Evolutionary conservation across 2,113 vertebrate species (phyloP).

Genomic region (Elaphurus davidianus): DNA sequence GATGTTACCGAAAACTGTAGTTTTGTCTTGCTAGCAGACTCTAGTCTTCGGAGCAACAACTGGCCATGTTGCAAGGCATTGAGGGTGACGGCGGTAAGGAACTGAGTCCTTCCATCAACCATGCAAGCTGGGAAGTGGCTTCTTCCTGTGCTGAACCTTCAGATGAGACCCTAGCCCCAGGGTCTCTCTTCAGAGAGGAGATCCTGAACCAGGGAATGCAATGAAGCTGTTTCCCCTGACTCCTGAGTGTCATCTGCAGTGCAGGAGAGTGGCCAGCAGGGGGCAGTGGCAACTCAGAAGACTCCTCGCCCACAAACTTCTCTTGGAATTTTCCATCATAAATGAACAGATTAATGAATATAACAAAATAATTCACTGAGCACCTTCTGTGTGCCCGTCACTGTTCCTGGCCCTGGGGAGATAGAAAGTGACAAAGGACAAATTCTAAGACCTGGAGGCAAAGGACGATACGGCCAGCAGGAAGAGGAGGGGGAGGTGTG

Average conservation of each 20-base stretch:
- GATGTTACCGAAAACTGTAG: rapidly evolving
- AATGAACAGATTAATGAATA: background rate
- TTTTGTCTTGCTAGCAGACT: background rate
- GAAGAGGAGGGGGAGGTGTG: rapidly evolving
- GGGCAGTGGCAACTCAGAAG: background rate
- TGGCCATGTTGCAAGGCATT: background rate
- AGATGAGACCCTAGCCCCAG: background rate
- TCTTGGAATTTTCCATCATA: background rate
- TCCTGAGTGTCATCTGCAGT: background rate
- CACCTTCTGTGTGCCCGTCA: background rate
- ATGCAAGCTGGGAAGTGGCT: rapidly evolving
- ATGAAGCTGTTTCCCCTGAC: background rate
- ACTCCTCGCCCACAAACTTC: background rate
- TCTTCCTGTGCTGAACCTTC: background rate
- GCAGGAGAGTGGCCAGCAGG: background rate
- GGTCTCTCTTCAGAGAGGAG: background rate
- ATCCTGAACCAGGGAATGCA: too few relatives aligned
- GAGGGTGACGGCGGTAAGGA: background rate
- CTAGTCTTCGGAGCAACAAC: background rate
- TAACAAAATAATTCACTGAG: background rate
- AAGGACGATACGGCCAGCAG: background rate
- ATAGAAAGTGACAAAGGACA: background rate
- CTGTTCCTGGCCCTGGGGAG: background rate
- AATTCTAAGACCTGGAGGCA: background rate
- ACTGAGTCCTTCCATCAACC: too few relatives aligned